Evolutionary conservation across 2,888 invertebrate species (phyloP), one percentile per base, ranked within the genome.

Genomic region (Phortica magna): DNA sequence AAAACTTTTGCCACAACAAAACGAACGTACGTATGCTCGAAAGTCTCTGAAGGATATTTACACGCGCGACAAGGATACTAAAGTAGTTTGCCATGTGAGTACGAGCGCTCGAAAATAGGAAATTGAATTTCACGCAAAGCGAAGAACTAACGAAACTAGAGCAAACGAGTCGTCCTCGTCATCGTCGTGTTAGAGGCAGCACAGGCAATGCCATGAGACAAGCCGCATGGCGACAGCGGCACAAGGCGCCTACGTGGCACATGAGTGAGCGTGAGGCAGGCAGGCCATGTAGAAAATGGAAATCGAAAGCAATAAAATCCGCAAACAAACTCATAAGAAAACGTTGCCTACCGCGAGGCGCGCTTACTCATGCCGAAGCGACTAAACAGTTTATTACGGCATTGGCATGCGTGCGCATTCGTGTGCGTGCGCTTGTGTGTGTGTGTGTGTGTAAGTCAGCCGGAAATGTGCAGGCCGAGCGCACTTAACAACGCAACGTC

Each of bases 281-380:
- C 9, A 6, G 48, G 48, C 48, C 3, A 7, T 14, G 9, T 2
- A 61, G 22, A 82, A 89, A 89, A 89, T 89, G 89, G 86, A 89
- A 89, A 89, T 89, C 89, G 89, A 89, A 89, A 89, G 89, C 89
- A 87, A 89, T 89, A 89, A 89, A 89, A 87, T 75, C 70, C 53
- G 75, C 42, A 68, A 53, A 74, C 65, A 61, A 64, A 65, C 48
- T 48, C 64, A 65, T 64, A 48, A 48, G 61, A 41, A 73, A 73
- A 73, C 17, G 83, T 83, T 79, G 78, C 65, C 72, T 65, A 59
- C 73, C 14, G 43, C 19, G 65, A 64, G 53, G 59, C 68, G 59
- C 73, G 61, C 61, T 17, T 19, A 7, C 22, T 61, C 61, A 61
- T 19, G 22, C 61, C 7, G 78, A 68, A 61, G 19, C 61, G 19